Conservation (phyloP, 2,797 vertebrate species). For the Cirrhinus molitorella region DNA sequence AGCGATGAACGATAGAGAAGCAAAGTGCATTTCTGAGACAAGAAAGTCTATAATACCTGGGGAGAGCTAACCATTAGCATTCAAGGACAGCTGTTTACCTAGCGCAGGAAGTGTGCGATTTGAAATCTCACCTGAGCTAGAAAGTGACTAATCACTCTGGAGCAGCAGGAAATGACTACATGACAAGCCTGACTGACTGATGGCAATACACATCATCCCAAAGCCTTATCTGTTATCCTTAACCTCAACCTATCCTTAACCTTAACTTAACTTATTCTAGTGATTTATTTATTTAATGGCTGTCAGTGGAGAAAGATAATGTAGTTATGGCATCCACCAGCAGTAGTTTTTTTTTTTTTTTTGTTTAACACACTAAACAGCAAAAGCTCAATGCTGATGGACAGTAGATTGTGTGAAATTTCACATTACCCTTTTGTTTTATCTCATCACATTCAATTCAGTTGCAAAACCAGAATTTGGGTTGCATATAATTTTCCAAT, state of each 20-base stretch:
- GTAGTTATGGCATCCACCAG: not conserved
- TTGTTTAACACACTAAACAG: not conserved
- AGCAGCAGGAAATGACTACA: not conserved
- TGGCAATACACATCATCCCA: too few relatives aligned
- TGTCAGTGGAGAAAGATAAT: not conserved
- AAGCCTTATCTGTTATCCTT: not conserved
- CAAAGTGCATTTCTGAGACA: conserved; percentile 10
- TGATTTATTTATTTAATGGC: not conserved
- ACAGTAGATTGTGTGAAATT: not conserved
- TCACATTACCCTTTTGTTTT: not conserved
- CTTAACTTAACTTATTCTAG: too few relatives aligned
- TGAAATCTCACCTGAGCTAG: not conserved
- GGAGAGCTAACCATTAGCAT: not conserved
- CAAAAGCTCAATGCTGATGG: not conserved
- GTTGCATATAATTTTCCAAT: not conserved
- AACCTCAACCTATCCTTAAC: too few relatives aligned
- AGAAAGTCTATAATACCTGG: conserved; percentile 15
- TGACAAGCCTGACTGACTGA: not conserved
- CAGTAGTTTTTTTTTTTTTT: not conserved
- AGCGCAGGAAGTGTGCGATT: not conserved
- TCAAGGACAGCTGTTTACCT: not conserved
- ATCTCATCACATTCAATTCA: not conserved
- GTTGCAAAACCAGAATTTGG: not conserved
- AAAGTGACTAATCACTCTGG: not conserved
- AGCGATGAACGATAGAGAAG: conserved; percentile 21